A percentile compares a stretch with the other conserved stretches of the same genome.
These are phyloP conservation scores for Cynaeus angustus DNA, from an alignment of 2,888 invertebrate species.

Conservation along the genomic window DNA sequence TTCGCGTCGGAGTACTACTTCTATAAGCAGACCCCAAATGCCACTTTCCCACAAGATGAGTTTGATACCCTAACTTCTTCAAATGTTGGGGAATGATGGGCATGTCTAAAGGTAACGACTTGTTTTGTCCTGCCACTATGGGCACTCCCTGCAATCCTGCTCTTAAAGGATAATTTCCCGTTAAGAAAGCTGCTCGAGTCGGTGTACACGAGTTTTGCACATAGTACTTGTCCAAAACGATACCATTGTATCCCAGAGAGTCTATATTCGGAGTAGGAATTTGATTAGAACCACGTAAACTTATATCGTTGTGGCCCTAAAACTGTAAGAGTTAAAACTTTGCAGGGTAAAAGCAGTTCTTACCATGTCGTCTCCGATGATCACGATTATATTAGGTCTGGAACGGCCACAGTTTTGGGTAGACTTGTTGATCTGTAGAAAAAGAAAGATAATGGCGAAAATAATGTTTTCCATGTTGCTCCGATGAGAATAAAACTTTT, in stretches of 20 bases:
- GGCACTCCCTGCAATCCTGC: conserved; percentile 84
- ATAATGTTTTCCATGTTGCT: background rate
- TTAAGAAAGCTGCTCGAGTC: conserved; percentile 86
- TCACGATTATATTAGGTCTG: conserved; percentile 82
- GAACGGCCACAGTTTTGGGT: background rate
- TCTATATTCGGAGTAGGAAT: conserved; percentile 94
- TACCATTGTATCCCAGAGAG: conserved; percentile 86
- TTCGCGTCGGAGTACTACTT: conserved; percentile 79
- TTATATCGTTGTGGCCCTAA: conserved; percentile 94
- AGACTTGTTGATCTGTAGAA: background rate
- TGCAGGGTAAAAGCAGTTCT: too few relatives aligned
- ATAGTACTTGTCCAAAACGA: conserved; percentile 89
- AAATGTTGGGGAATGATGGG: conserved; percentile 77
- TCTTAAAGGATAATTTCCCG: conserved; percentile 91
- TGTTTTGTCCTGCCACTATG: conserved; percentile 79
- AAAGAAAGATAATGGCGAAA: background rate
- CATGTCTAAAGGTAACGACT: conserved; percentile 77
- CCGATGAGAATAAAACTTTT: too few relatives aligned
- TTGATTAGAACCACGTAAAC: conserved; percentile 90
- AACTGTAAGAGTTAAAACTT: too few relatives aligned
- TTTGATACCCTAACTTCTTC: conserved; percentile 79
- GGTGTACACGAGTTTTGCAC: conserved; percentile 91
- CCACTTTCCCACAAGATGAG: conserved; percentile 90
- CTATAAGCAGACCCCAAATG: conserved; percentile 84
- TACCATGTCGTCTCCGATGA: conserved; percentile 90